Evolutionary conservation across 2,888 invertebrate genomes (phyloP).

Genomic region (Luffia ferchaultella): DNA sequence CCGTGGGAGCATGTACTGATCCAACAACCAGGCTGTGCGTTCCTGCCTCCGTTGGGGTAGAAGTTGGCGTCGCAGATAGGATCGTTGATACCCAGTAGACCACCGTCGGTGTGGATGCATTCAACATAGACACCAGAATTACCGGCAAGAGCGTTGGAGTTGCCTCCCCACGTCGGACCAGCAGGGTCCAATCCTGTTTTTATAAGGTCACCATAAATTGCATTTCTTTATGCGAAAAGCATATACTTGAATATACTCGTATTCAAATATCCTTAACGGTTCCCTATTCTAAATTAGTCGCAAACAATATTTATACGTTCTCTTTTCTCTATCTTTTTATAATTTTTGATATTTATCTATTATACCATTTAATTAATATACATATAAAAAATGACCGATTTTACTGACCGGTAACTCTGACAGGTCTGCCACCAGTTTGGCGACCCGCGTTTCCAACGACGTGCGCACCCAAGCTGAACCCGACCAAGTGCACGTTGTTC

Average conservation of each 20-base stretch:
- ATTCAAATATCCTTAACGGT: too few species aligned
- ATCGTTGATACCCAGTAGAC: constrained; percentile 29
- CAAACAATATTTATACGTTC: too few species aligned
- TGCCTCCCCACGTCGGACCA: constrained; percentile 31
- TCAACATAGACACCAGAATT: constrained; percentile 33
- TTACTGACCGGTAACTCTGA: constrained; percentile 24
- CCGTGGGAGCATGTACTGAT: constrained; percentile 35
- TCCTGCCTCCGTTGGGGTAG: constrained; percentile 39
- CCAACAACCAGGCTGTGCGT: constrained; percentile 37
- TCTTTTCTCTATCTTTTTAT: too few species aligned
- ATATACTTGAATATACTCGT: too few species aligned
- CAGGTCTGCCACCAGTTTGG: constrained; percentile 17
- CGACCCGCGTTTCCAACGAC: constrained; percentile 32
- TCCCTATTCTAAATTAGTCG: too few species aligned
- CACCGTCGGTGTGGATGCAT: constrained; percentile 38
- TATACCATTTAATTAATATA: too few species aligned
- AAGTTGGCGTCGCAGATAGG: constrained; percentile 29
- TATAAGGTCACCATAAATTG: too few species aligned
- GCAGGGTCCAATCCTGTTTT: constrained; percentile 39
- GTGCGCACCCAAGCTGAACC: constrained; percentile 40
- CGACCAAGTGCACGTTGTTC: constrained; percentile 31
- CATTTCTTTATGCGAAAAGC: too few species aligned
- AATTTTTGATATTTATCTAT: too few species aligned
- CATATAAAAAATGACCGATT: too few species aligned
- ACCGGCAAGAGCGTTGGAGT: constrained; percentile 23